Conservation (phyloP, 2,888 invertebrate species). For the Galerucella nymphaeae region DNA sequence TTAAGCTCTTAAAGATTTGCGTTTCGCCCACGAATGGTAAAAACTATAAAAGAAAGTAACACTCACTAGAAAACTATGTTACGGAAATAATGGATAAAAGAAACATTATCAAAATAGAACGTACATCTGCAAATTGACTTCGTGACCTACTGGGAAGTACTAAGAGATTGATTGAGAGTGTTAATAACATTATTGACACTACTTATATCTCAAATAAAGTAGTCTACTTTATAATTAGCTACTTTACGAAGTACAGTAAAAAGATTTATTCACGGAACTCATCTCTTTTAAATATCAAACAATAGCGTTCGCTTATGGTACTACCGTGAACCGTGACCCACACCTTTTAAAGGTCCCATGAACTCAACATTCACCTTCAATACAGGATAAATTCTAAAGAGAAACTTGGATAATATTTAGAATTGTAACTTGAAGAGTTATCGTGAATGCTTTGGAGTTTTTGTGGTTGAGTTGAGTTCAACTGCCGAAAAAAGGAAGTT, state of each 20-base stretch:
- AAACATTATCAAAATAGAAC: background rate
- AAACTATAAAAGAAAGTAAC: background rate
- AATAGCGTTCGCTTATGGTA: background rate
- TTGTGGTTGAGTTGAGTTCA: background rate
- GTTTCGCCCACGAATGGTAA: background rate
- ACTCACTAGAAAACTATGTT: background rate
- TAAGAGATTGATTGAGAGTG: conserved; percentile 15
- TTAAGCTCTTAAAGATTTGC: background rate
- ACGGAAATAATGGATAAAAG: background rate
- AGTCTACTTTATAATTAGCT: conserved; percentile 1
- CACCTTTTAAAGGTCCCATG: background rate
- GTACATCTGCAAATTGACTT: background rate
- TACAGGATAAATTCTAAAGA: background rate
- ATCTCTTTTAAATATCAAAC: background rate
- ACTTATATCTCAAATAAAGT: too few relatives aligned
- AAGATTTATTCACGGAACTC: background rate
- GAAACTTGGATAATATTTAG: background rate
- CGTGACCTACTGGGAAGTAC: conserved; percentile 10
- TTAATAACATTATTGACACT: background rate
- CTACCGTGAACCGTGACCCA: background rate
- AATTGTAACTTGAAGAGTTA: too few relatives aligned
- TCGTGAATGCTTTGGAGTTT: background rate
- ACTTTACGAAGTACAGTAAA: conserved; percentile 9
- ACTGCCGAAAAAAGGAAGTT: too few relatives aligned
- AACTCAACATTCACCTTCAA: background rate